Percentiles rank a stretch among this genome's conserved stretches.
Evolutionary conservation across 2,888 invertebrate genomes (phyloP).

Genomic region (Drosophila neonasuta): DNA sequence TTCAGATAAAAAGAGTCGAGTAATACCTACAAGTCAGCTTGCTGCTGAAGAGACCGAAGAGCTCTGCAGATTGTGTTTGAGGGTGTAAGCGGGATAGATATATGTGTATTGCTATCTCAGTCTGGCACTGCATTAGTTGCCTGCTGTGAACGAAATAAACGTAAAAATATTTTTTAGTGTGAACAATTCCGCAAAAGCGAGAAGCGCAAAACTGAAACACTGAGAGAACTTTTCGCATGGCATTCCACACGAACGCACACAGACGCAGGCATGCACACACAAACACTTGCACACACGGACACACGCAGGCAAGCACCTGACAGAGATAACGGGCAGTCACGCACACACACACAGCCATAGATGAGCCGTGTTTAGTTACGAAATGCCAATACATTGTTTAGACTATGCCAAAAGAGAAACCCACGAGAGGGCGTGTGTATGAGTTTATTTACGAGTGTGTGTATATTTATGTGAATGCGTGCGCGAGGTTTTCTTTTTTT

Average conservation of each 20-base stretch:
- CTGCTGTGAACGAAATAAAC: constrained; percentile 74
- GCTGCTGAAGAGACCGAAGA: background rate
- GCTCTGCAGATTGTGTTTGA: constrained; percentile 3
- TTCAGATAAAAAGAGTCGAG: constrained; percentile 67
- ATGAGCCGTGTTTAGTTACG: constrained; percentile 64
- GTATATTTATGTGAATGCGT: constrained; percentile 5
- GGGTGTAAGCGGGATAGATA: background rate
- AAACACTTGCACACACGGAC: background rate
- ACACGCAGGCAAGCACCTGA: constrained; percentile 27
- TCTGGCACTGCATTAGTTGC: constrained; percentile 70
- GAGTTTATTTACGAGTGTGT: constrained; percentile 1
- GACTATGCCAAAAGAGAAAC: constrained; percentile 34
- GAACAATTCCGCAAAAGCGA: constrained; percentile 61
- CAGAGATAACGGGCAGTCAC: constrained; percentile 47
- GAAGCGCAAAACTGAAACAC: constrained; percentile 43
- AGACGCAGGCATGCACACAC: constrained; percentile 14
- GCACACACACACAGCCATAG: constrained; percentile 24
- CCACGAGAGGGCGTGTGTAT: constrained; percentile 9
- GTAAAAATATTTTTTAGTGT: constrained; percentile 72
- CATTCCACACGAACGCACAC: constrained; percentile 52
- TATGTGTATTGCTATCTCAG: constrained; percentile 31
- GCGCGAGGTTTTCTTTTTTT: background rate
- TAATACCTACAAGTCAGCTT: constrained; percentile 48
- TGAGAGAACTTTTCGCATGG: constrained; percentile 53
- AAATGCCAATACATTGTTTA: constrained; percentile 61